Percentiles rank a stretch among this genome's conserved stretches.
These are phyloP conservation scores for Hecatera dysodea DNA, from an alignment of 2,888 invertebrate species.

Conservation along the genomic window DNA sequence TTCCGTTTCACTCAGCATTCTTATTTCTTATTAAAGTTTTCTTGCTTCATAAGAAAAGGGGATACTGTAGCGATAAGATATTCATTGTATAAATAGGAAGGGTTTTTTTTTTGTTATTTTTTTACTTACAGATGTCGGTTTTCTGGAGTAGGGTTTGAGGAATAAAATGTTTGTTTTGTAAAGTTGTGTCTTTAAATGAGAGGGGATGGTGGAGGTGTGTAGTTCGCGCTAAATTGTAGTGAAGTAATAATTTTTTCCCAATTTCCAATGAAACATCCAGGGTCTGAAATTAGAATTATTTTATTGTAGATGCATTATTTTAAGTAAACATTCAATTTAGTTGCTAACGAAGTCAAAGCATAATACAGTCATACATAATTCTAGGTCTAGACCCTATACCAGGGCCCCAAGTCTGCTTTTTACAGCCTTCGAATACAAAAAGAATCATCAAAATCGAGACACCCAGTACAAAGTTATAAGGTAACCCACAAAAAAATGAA, in stretches of 20 bases:
- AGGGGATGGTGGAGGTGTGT: background rate
- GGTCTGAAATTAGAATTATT: no score
- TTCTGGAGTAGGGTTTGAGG: background rate
- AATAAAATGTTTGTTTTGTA: background rate
- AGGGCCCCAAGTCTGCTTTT: no score
- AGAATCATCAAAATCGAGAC: no score
- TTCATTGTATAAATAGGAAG: constrained; percentile 33
- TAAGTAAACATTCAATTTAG: no score
- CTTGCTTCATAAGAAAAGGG: constrained; percentile 34
- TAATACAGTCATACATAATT: no score
- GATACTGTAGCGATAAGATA: constrained; percentile 32
- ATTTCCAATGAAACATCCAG: no score
- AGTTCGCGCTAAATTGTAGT: background rate
- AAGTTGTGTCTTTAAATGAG: background rate
- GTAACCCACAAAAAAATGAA: no score
- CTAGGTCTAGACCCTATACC: no score
- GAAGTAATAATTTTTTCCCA: background rate
- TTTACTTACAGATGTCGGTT: background rate
- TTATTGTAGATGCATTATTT: no score
- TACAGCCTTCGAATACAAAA: no score
- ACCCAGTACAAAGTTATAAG: no score
- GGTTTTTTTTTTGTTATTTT: constrained; percentile 25
- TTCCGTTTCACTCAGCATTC: constrained; percentile 59
- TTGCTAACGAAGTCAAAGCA: no score
- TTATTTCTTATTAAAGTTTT: constrained; percentile 59